phyloP scores from a whole-genome alignment of 2,797 vertebrate genomes.

The Notolepis coatsorum region DNA sequence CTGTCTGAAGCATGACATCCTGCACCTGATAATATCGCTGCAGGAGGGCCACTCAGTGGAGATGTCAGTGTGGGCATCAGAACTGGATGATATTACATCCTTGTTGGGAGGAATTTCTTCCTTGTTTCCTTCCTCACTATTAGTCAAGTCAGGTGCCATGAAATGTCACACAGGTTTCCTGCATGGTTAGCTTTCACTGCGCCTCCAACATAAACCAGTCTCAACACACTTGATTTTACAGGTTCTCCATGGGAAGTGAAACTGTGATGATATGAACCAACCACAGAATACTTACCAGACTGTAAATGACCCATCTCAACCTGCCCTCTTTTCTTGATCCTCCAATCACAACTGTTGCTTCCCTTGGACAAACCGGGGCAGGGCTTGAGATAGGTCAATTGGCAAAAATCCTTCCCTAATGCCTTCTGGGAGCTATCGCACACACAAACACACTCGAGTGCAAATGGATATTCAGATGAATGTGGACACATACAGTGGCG shows the following conservation, averaged over 20 bases:
- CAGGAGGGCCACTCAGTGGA: neutral
- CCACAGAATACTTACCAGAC: neutral
- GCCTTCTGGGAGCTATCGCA: neutral
- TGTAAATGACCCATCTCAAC: too few species aligned
- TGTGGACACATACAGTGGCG: neutral
- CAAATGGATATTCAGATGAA: too few species aligned
- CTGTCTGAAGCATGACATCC: slow-evolving; percentile 30
- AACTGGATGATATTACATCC: slow-evolving; percentile 1
- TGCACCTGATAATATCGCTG: neutral
- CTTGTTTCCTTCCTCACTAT: slow-evolving; percentile 15
- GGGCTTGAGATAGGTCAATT: too few species aligned
- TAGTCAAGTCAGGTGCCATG: neutral
- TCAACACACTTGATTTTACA: slow-evolving; percentile 10
- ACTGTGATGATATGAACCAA: neutral
- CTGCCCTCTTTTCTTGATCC: too few species aligned
- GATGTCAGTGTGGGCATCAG: too few species aligned
- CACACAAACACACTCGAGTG: neutral
- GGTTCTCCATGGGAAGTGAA: neutral
- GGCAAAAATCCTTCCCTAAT: neutral
- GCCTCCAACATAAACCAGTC: neutral
- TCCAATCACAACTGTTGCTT: too few species aligned
- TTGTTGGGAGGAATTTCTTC: neutral
- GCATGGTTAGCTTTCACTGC: neutral
- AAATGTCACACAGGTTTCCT: neutral
- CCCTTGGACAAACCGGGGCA: too few species aligned